phyloP scores from a whole-genome alignment of 2,888 invertebrate species.

The Leptinotarsa tumamoca region DNA sequence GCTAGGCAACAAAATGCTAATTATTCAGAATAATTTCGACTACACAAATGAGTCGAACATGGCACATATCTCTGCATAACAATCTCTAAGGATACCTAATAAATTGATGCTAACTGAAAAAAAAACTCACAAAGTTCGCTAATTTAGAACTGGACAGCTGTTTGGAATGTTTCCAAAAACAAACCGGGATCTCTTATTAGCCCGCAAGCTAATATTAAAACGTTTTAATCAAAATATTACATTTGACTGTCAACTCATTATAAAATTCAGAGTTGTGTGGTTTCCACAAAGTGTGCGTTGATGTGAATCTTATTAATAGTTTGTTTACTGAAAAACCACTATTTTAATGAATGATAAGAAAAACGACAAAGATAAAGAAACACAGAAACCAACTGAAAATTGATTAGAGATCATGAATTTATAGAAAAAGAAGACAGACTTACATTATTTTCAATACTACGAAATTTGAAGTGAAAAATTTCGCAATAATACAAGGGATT shows the following conservation, averaged over 20 bases:
- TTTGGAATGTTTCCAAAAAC: constrained; percentile 50
- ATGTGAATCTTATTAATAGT: constrained; percentile 17
- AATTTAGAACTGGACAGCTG: constrained; percentile 54
- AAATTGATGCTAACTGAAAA: constrained; percentile 50
- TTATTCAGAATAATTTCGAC: constrained; percentile 43
- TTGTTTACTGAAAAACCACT: not conserved
- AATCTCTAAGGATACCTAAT: constrained; percentile 53
- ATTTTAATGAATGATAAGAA: not conserved
- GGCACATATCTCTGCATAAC: constrained; percentile 49
- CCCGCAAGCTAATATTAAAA: constrained; percentile 46
- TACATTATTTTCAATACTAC: no score
- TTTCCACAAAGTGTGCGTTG: constrained; percentile 27
- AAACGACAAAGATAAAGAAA: not conserved
- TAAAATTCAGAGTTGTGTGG: constrained; percentile 36
- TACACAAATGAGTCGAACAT: constrained; percentile 41
- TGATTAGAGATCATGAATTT: no score
- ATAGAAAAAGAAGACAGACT: no score
- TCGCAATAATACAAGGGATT: no score
- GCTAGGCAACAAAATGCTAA: constrained; percentile 32
- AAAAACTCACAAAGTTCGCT: constrained; percentile 48
- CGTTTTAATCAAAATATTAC: constrained; percentile 46
- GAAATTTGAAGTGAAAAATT: no score
- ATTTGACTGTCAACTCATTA: constrained; percentile 46
- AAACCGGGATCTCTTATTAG: constrained; percentile 48
- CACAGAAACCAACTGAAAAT: no score